Evolutionary conservation across 1,140 invertebrate genomes (phyloP).

Genomic region (Drosophila auraria): DNA sequence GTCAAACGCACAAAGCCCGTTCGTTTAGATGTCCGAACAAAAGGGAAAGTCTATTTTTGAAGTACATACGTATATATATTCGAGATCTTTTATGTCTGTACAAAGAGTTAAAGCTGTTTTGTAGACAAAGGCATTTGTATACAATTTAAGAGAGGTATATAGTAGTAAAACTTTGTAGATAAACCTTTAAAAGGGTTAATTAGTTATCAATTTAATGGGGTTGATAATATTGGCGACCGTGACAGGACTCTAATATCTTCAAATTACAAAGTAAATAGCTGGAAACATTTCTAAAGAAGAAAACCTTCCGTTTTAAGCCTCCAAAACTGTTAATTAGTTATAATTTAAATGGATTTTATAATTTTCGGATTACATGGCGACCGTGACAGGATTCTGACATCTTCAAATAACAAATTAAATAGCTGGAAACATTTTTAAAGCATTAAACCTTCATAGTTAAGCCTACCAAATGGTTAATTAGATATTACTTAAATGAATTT

Average conservation of each 20-base stretch:
- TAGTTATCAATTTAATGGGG: too few species aligned
- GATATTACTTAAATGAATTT: too few species aligned
- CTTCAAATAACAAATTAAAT: too few species aligned
- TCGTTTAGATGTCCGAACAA: neutral
- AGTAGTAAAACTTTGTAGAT: neutral
- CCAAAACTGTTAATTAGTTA: neutral
- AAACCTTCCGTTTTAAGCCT: too few species aligned
- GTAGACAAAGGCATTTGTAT: neutral
- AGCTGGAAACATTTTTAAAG: too few species aligned
- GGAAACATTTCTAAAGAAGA: neutral
- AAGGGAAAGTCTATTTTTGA: slow-evolving; percentile 9
- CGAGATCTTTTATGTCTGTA: slow-evolving; percentile 1
- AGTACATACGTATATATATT: neutral
- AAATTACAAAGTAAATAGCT: neutral
- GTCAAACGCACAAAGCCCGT: slow-evolving; percentile 15
- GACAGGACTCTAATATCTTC: too few species aligned
- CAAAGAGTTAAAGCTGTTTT: neutral
- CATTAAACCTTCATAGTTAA: too few species aligned
- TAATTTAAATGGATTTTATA: too few species aligned
- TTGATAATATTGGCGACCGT: too few species aligned
- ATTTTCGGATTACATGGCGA: too few species aligned
- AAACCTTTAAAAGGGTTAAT: neutral
- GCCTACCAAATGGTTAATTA: too few species aligned
- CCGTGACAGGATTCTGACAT: too few species aligned
- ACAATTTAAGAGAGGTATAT: neutral